Evolutionary conservation across 2,888 invertebrate genomes (phyloP), one percentile per base, ranked within the genome.

Genomic region (Nomada hirtipes): DNA sequence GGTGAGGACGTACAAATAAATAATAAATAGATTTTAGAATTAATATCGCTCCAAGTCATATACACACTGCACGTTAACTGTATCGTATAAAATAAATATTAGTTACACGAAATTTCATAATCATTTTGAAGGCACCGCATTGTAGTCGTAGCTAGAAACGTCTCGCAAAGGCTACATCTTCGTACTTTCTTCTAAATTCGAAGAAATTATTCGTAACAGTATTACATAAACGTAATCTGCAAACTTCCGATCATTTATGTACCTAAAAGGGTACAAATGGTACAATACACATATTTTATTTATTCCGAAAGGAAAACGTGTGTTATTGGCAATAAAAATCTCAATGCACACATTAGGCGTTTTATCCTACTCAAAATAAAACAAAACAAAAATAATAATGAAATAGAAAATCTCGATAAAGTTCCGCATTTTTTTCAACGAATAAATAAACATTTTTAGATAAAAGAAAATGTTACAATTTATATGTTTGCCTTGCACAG

Each of bases 1-100:
- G 82, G 83, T 81, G 85, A 85, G 86, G 87, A 84, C 89, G 88
- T 93, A 91, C 88, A 36, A 93, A 93, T 93, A 93, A 93, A 93
- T 93, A 93, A 93, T 93, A 93, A 93, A 93, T 93, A 93, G 86
- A 89, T 90, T 91, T 89, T 84, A 89, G 86, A 90, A 88, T 90
- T 87, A 72, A 87, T 89, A 89, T 89, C 89, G 86, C 88, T 87
- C 88, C 85, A 89, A 50, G 88, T 88, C 91, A 91, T 89, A 89
- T 88, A 57, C 57, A 90, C 86, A 88, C 88, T 89, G 86, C 82
- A 81, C 84, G 85, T 89, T 87, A 86, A 65, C 71, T 71, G 79
- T 86, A 20, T 57, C 65, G 67, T 79, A 83, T 81, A 89, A 74
- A 86, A 89, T 89, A 89, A 89, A 88, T 88, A 89, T 75, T 82